phyloP scores from a whole-genome alignment of 2,797 vertebrate species.

The Pygocentrus nattereri region DNA sequence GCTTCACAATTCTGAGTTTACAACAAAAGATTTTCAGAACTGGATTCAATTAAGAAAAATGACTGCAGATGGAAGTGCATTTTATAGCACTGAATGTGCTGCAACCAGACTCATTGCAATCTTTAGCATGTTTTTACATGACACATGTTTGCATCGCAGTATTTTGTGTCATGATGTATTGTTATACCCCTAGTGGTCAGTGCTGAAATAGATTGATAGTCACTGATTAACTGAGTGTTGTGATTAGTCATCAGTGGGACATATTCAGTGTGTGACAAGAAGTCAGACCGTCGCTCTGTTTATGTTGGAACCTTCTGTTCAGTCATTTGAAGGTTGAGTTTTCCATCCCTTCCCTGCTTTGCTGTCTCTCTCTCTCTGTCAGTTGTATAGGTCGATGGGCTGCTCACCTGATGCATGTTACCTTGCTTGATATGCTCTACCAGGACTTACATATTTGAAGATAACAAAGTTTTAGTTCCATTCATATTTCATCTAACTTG shows the following conservation, averaged over 20 bases:
- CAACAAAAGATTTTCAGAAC: not conserved
- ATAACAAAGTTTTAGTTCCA: not conserved
- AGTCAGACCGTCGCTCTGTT: conserved; percentile 21
- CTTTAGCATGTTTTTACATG: not conserved
- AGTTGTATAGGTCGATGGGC: conserved; percentile 34
- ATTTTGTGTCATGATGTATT: not conserved
- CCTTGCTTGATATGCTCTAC: conserved; percentile 13
- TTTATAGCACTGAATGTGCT: not conserved
- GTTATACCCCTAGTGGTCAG: not conserved
- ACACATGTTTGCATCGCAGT: not conserved
- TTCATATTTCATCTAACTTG: conserved; percentile 29
- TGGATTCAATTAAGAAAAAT: not conserved
- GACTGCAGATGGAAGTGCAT: not conserved
- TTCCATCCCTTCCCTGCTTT: conserved; percentile 34
- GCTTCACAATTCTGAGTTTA: not conserved
- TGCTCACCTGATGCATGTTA: conserved; percentile 46
- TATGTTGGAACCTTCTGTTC: conserved; percentile 26
- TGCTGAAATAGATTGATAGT: not conserved
- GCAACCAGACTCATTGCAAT: not conserved
- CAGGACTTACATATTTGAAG: not conserved
- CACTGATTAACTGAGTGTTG: conserved; percentile 1
- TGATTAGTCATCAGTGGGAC: conserved; percentile 36
- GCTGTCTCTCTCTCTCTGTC: conserved; percentile 34
- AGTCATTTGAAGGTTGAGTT: conserved; percentile 47
- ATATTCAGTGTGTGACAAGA: conserved; percentile 37